Percentiles rank a stretch among this genome's conserved stretches.
Conservation (phyloP, 2,113 vertebrate genomes). For the Natator depressus region DNA sequence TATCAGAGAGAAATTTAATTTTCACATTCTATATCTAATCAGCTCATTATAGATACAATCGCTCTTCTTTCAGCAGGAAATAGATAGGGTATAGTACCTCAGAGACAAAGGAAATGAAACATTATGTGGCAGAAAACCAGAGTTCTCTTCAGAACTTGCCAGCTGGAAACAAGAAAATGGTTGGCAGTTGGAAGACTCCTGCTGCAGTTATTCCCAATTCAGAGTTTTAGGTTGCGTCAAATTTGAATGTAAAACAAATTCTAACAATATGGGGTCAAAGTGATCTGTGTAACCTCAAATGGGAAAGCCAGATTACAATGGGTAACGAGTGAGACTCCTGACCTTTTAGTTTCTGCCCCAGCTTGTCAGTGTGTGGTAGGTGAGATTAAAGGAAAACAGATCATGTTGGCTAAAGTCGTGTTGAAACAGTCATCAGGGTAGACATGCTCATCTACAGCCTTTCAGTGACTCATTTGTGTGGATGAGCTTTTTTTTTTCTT, state of each 20-base stretch:
- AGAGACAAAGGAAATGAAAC: background rate
- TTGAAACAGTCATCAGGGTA: background rate
- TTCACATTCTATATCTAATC: background rate
- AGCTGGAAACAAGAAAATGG: background rate
- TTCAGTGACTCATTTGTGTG: background rate
- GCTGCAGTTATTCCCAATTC: background rate
- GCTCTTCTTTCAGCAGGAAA: background rate
- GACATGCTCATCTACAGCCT: background rate
- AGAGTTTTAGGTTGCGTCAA: background rate
- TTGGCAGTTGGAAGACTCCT: background rate
- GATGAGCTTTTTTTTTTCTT: rapidly evolving
- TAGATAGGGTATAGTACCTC: background rate
- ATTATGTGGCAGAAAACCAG: background rate
- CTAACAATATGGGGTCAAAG: background rate
- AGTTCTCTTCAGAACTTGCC: background rate
- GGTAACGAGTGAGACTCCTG: background rate
- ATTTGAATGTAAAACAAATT: background rate
- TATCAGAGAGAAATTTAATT: background rate
- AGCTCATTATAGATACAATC: background rate
- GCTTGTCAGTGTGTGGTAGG: background rate
- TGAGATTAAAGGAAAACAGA: background rate
- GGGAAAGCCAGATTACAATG: background rate
- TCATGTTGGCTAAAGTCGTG: background rate
- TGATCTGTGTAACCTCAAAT: background rate
- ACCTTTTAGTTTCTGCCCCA: background rate